Evolutionary conservation across 1,140 invertebrate species (phyloP).

Genomic region (Uloborus diversus): DNA sequence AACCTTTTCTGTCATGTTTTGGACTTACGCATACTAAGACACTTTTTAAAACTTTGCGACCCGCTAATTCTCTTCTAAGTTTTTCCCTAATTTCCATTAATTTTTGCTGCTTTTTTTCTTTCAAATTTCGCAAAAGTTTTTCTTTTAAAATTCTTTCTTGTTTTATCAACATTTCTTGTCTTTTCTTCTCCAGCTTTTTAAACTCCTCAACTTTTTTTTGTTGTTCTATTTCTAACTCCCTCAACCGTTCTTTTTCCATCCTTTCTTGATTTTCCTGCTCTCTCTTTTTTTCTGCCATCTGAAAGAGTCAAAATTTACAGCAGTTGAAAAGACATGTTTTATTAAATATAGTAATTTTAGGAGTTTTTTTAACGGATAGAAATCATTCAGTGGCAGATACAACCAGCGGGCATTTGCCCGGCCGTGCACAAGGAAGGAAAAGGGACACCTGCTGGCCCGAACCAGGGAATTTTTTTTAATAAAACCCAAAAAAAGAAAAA

Average conservation of each 20-base stretch:
- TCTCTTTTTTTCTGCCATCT: constrained; percentile 3
- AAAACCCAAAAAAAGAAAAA: too few species aligned
- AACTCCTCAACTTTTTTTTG: background rate
- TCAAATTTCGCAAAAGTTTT: constrained; percentile 36
- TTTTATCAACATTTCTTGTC: constrained; percentile 25
- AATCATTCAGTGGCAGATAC: too few species aligned
- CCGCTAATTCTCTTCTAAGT: constrained; percentile 46
- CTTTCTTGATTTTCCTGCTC: background rate
- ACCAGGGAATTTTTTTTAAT: too few species aligned
- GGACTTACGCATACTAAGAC: too few species aligned
- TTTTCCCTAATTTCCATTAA: constrained; percentile 36
- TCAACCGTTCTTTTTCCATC: background rate
- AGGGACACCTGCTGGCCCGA: too few species aligned
- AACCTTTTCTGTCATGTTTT: too few species aligned
- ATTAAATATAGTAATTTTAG: too few species aligned
- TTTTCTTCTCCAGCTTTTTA: constrained; percentile 17
- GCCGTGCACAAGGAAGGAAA: too few species aligned
- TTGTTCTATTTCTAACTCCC: background rate
- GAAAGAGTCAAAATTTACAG: too few species aligned
- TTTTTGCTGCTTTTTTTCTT: constrained; percentile 33
- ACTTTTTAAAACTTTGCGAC: constrained; percentile 47
- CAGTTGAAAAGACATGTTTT: too few species aligned
- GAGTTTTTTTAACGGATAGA: too few species aligned
- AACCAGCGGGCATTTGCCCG: too few species aligned
- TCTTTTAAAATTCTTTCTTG: constrained; percentile 46